These are phyloP conservation scores for Lycocerus yunnanus DNA, from an alignment of 2,888 invertebrate species.

Conservation along the genomic window DNA sequence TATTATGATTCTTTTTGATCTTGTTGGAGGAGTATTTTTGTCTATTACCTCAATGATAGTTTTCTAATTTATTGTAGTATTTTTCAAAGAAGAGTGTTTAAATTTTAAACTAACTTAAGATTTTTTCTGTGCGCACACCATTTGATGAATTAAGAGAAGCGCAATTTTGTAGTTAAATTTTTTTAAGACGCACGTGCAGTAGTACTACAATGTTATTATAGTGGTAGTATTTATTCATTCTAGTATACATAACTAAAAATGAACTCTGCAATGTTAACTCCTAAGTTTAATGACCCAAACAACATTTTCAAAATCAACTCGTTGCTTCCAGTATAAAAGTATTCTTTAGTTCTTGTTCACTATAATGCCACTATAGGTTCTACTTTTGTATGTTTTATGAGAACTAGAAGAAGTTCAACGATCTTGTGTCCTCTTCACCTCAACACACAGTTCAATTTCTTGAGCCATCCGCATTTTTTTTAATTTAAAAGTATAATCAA, in stretches of 20 bases:
- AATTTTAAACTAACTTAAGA: background rate
- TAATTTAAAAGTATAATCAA: background rate
- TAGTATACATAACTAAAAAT: background rate
- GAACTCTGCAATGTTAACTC: background rate
- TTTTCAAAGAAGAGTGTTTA: background rate
- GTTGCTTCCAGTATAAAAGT: background rate
- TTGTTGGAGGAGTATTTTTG: background rate
- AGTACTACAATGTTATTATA: background rate
- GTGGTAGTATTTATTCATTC: slow-evolving; percentile 3
- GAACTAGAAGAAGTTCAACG: slow-evolving; percentile 4
- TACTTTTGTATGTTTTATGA: slow-evolving; percentile 1
- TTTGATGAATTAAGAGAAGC: background rate
- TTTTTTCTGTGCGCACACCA: background rate
- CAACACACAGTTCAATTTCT: background rate
- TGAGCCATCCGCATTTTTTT: background rate
- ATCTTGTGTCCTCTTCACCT: slow-evolving; percentile 2
- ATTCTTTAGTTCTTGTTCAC: background rate
- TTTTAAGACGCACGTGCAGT: background rate
- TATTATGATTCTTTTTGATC: no score
- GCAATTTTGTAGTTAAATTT: background rate
- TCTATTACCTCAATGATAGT: background rate
- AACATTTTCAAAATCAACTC: background rate
- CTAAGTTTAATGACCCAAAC: slow-evolving; percentile 2
- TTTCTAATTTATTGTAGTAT: no score
- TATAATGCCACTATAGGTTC: background rate